phyloP scores from a whole-genome alignment of 2,888 invertebrate species.

The Trimorus sp. region DNA sequence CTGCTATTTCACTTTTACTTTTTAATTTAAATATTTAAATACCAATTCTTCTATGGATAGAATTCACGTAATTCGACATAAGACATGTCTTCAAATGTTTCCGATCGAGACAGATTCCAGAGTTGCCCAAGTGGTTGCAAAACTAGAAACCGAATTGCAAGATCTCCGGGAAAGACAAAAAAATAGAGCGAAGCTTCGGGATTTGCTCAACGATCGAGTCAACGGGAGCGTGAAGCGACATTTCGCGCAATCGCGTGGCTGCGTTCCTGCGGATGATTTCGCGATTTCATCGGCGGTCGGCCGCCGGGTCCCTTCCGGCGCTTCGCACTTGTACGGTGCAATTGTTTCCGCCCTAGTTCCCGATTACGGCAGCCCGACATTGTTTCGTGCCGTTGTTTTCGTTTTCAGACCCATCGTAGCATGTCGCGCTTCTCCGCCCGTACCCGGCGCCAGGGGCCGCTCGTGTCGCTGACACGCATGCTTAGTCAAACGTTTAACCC shows the following conservation, averaged over 20 bases:
- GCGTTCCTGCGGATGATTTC: conserved; percentile 61
- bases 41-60: no score
- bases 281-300: conserved; percentile 65
- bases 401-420: conserved; percentile 81
- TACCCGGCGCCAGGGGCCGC: conserved; percentile 26
- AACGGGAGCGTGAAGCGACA: conserved; percentile 60
- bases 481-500: conserved; percentile 78
- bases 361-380: conserved; percentile 79
- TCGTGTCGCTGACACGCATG: conserved; percentile 75
- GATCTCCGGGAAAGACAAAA: background rate
- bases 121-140: no score
- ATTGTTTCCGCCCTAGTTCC: conserved; percentile 81
- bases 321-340: conserved; percentile 80
- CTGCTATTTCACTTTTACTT: no score
- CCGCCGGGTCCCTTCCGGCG: conserved; percentile 76
- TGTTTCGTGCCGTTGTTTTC: conserved; percentile 81
- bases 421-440: conserved; percentile 76
- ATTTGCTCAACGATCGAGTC: conserved; percentile 22
- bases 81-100: no score
- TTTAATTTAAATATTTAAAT: no score
- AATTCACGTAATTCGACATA: no score
- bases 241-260: conserved; percentile 46
- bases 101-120: no score
- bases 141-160: no score
- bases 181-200: background rate